Percentiles rank a stretch among this genome's conserved stretches.
These are phyloP conservation scores for Scopus umbretta DNA, from an alignment of 2,113 vertebrate genomes.

Conservation along the genomic window DNA sequence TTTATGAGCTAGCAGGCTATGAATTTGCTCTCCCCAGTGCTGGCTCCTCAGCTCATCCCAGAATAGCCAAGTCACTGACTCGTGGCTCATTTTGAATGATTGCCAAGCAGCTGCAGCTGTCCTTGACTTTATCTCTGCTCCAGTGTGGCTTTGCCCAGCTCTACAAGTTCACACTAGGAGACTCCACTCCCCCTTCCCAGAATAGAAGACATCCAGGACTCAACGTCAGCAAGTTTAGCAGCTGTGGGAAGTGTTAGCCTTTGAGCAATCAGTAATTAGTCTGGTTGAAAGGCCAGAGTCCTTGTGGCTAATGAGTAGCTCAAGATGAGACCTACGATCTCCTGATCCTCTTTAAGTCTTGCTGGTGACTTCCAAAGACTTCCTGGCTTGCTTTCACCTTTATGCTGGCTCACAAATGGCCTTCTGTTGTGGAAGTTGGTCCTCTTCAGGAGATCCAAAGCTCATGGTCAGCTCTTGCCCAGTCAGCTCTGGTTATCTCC, in stretches of 20 bases:
- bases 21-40: background rate
- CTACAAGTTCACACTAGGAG: constrained; percentile 65
- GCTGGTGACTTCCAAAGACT: background rate
- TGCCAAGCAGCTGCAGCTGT: constrained; percentile 66
- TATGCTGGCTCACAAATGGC: background rate
- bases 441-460: background rate
- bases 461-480: background rate
- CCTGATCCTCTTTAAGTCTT: background rate
- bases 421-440: background rate
- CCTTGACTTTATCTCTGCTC: constrained; percentile 61
- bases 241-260: constrained; percentile 48
- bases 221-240: constrained; percentile 57
- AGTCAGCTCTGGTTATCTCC: background rate
- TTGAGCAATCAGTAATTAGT: constrained; percentile 53
- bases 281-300: constrained; percentile 47
- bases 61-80: constrained; percentile 65
- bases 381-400: background rate
- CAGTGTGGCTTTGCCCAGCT: constrained; percentile 59
- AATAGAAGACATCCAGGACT: constrained; percentile 59
- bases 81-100: constrained; percentile 51
- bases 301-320: constrained; percentile 50
- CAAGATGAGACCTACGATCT: background rate
- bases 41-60: constrained; percentile 33
- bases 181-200: constrained; percentile 67
- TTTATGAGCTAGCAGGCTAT: background rate